phyloP scores from a whole-genome alignment of 2,113 vertebrate species.

The Coptodon bakossiorum region DNA sequence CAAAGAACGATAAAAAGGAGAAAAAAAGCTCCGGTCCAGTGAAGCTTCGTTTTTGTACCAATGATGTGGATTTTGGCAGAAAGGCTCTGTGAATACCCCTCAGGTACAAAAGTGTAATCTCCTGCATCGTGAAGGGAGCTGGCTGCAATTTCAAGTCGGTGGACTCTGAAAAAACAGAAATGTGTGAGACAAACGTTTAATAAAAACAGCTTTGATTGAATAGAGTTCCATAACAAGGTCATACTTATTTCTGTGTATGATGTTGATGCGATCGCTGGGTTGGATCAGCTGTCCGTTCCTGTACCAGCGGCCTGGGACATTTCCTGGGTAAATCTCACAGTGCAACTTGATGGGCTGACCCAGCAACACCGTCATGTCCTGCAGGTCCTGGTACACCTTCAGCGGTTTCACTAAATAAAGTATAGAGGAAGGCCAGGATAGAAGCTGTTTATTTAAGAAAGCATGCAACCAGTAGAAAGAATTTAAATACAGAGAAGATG shows the following conservation, averaged over 20 bases:
- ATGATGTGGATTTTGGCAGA: conserved; percentile 86
- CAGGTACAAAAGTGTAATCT: conserved; percentile 92
- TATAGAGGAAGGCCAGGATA: not conserved
- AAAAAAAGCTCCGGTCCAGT: not conserved
- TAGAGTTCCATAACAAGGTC: not conserved
- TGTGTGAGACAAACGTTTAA: not conserved
- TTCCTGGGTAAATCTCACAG: conserved; percentile 89
- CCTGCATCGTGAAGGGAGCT: conserved; percentile 84
- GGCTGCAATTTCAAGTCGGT: conserved; percentile 80
- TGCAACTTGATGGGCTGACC: conserved; percentile 86
- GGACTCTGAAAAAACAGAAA: conserved; percentile 72
- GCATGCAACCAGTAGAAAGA: not conserved
- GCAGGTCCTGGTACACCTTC: conserved; percentile 84
- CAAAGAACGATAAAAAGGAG: not conserved
- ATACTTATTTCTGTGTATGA: conserved; percentile 88
- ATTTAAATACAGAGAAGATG: not conserved
- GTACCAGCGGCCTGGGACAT: conserved; percentile 90
- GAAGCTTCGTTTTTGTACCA: conserved; percentile 66
- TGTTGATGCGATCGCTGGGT: conserved; percentile 81
- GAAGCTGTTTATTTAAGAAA: not conserved
- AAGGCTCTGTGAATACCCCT: conserved; percentile 85
- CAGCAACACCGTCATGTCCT: conserved; percentile 80
- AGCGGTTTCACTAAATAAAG: conserved; percentile 84
- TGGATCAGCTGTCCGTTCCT: conserved; percentile 90
- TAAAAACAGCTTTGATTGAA: not conserved